Percentiles rank a stretch among this genome's conserved stretches.
Evolutionary conservation across 1,140 invertebrate species (phyloP).

Genomic region (Melipona quadrifasciata): DNA sequence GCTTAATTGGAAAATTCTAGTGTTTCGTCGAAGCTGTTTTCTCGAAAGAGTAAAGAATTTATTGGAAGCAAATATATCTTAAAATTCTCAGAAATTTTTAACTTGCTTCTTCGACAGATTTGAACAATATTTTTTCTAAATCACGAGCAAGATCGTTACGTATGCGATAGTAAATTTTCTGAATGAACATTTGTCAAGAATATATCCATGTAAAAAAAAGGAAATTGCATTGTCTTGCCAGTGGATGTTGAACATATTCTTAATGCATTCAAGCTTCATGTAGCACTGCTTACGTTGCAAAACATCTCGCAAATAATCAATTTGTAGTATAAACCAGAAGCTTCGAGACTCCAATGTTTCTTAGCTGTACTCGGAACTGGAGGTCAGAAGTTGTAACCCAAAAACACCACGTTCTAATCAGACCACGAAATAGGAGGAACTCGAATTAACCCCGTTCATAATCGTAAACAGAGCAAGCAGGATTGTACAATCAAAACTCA

Average conservation of each 20-base stretch:
- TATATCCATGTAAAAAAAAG: too few species aligned
- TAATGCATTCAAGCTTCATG: neutral
- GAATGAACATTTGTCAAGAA: too few species aligned
- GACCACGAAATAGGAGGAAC: neutral
- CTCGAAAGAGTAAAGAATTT: too few species aligned
- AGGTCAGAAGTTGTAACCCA: neutral
- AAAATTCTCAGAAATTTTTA: too few species aligned
- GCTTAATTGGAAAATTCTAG: neutral
- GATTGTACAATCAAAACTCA: neutral
- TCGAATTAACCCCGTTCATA: neutral
- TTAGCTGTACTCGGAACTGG: neutral
- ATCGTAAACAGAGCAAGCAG: neutral
- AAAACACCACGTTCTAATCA: neutral
- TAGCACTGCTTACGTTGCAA: neutral
- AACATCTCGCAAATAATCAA: neutral
- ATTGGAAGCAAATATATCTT: too few species aligned
- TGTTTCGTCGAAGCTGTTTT: neutral
- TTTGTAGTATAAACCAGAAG: neutral
- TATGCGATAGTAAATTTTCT: too few species aligned
- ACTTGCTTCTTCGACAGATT: too few species aligned
- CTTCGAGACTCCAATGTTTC: neutral
- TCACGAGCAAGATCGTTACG: too few species aligned
- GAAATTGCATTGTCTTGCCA: too few species aligned
- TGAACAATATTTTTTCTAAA: too few species aligned
- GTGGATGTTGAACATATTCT: too few species aligned